Conservation (phyloP, 2,888 invertebrate genomes). For the Dascillus cervinus region DNA sequence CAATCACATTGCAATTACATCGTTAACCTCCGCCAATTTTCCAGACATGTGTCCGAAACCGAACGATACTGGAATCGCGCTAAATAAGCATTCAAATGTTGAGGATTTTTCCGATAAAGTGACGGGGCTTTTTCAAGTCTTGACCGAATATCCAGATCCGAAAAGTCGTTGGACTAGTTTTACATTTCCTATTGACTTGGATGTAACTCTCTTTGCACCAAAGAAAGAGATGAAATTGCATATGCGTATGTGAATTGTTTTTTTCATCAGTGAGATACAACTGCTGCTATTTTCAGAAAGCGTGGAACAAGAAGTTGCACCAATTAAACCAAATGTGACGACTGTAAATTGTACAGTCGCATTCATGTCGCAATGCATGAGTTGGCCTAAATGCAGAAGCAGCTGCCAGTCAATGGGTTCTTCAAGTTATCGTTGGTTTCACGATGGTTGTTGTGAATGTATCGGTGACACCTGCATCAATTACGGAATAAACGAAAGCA, state of each 20-base stretch:
- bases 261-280: neutral
- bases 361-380: slow-evolving; percentile 83
- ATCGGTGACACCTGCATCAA: slow-evolving; percentile 81
- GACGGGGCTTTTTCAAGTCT: slow-evolving; percentile 73
- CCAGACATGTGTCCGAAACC: slow-evolving; percentile 85
- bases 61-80: slow-evolving; percentile 59
- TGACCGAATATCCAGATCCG: slow-evolving; percentile 71
- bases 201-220: slow-evolving; percentile 55
- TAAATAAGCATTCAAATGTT: slow-evolving; percentile 76
- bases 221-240: slow-evolving; percentile 60
- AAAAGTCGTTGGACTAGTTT: slow-evolving; percentile 77
- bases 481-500: slow-evolving; percentile 83
- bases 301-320: slow-evolving; percentile 53
- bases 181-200: slow-evolving; percentile 71
- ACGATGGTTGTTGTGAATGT: slow-evolving; percentile 92
- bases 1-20: slow-evolving; percentile 2
- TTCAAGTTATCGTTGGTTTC: slow-evolving; percentile 83
- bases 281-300: slow-evolving; percentile 46
- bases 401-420: slow-evolving; percentile 80
- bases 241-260: slow-evolving; percentile 55
- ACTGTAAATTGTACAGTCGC: slow-evolving; percentile 84
- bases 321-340: slow-evolving; percentile 49
- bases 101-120: slow-evolving; percentile 77
- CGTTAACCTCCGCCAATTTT: slow-evolving; percentile 19
- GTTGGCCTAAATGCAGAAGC: slow-evolving; percentile 77